Conservation (phyloP, 2,113 vertebrate genomes). For the Ciconia maguari region DNA sequence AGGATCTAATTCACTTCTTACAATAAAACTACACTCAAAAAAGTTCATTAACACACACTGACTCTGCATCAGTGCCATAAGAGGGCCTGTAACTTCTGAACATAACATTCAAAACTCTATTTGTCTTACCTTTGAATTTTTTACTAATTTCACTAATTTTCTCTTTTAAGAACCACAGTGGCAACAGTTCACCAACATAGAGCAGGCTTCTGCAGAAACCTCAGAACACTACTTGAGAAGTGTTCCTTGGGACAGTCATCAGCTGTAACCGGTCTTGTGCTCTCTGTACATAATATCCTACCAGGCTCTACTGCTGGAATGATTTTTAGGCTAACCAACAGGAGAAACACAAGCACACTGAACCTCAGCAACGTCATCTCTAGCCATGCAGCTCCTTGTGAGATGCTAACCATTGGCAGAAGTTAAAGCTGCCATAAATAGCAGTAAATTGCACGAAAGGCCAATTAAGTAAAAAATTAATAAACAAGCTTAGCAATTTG, state of each 20-base stretch:
- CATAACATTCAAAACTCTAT: neutral
- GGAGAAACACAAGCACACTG: neutral
- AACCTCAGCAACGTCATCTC: neutral
- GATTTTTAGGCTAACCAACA: neutral
- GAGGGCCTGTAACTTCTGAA: neutral
- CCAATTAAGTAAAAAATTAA: neutral
- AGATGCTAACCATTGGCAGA: neutral
- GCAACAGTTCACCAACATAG: neutral
- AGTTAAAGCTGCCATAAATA: neutral
- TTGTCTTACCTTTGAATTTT: neutral
- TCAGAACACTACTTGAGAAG: neutral
- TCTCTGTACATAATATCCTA: neutral
- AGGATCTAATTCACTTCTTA: neutral
- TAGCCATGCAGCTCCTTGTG: rapidly evolving
- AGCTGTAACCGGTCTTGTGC: neutral
- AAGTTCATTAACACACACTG: neutral
- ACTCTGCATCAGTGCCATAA: rapidly evolving
- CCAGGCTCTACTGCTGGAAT: neutral
- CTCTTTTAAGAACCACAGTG: neutral
- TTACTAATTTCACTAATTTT: neutral
- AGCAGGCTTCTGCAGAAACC: neutral
- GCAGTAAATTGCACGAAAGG: neutral
- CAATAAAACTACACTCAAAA: neutral
- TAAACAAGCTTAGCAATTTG: neutral
- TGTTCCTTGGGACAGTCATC: neutral